These are phyloP conservation scores for Lordiphosa collinella DNA, from an alignment of 1,140 invertebrate genomes.

Conservation along the genomic window DNA sequence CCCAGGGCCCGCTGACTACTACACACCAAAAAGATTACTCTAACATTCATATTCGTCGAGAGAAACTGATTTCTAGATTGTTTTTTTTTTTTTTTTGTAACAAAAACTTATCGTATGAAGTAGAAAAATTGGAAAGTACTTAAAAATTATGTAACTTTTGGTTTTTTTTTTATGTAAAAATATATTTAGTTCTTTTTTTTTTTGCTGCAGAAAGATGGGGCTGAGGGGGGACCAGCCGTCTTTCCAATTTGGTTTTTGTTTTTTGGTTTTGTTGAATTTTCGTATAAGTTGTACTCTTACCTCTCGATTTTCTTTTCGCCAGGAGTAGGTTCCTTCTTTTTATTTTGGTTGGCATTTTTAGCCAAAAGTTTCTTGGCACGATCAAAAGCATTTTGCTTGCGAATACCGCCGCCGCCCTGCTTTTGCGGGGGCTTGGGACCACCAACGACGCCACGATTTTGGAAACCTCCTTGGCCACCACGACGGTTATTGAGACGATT, in stretches of 20 bases:
- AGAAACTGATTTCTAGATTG: no score
- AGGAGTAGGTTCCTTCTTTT: slow-evolving; percentile 79
- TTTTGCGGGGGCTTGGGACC: slow-evolving; percentile 76
- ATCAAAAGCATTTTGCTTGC: slow-evolving; percentile 80
- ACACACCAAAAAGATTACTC: no score
- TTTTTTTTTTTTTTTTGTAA: no score
- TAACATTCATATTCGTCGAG: no score
- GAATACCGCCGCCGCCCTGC: slow-evolving; percentile 78
- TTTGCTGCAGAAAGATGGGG: slow-evolving; percentile 27
- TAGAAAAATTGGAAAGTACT: slow-evolving; percentile 28
- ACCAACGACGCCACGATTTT: slow-evolving; percentile 75
- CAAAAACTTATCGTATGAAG: no score
- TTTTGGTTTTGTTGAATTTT: slow-evolving; percentile 29
- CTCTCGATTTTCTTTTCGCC: slow-evolving; percentile 79
- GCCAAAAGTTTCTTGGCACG: slow-evolving; percentile 80
- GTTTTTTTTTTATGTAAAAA: not conserved
- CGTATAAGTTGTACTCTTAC: slow-evolving; percentile 72
- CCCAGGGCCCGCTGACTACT: no score
- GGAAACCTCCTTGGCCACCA: slow-evolving; percentile 79
- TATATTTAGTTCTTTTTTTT: slow-evolving; percentile 7
- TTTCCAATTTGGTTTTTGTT: slow-evolving; percentile 34
- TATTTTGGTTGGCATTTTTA: slow-evolving; percentile 80
- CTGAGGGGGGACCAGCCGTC: slow-evolving; percentile 32
- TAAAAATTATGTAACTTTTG: slow-evolving; percentile 25
- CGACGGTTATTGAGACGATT: slow-evolving; percentile 79